Evolutionary conservation across 2,113 vertebrate species (phyloP).

Genomic region (Ceyx melanurus): DNA sequence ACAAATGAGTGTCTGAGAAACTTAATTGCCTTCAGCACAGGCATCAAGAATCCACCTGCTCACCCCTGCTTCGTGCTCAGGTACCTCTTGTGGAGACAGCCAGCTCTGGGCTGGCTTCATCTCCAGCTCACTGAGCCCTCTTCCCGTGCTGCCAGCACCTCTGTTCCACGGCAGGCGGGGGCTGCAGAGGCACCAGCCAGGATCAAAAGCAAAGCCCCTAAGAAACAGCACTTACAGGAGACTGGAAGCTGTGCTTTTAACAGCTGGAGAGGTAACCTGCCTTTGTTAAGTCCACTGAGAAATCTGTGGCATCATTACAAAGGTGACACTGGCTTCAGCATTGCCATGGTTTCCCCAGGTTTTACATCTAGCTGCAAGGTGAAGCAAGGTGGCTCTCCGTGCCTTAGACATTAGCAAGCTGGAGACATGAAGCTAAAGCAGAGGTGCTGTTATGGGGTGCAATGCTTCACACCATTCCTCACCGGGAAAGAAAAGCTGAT

Average conservation of each 20-base stretch:
- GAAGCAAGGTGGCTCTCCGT: not conserved
- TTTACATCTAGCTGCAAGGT: not conserved
- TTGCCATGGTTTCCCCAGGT: constrained; percentile 9
- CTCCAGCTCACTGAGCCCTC: not conserved
- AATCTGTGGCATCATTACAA: not conserved
- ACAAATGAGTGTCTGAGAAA: not conserved
- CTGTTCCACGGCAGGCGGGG: not conserved
- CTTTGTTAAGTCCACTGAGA: not conserved
- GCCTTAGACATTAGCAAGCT: not conserved
- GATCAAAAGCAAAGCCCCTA: not conserved
- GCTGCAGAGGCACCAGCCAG: not conserved
- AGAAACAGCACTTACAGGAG: not conserved
- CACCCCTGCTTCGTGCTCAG: accelerated
- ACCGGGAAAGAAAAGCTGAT: accelerated
- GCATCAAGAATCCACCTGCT: not conserved
- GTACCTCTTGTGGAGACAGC: not conserved
- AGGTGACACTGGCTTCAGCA: not conserved
- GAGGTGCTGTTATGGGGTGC: not conserved
- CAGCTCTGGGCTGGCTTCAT: not conserved
- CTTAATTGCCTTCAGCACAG: not conserved
- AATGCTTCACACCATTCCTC: not conserved
- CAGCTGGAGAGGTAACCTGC: not conserved
- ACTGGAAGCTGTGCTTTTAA: not conserved
- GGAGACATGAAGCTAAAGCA: not conserved
- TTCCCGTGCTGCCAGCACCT: not conserved